A percentile compares a stretch with the other conserved stretches of the same genome.
These are phyloP conservation scores for Pseudobourletiella spinata DNA, from an alignment of 1,140 invertebrate genomes.

Conservation along the genomic window DNA sequence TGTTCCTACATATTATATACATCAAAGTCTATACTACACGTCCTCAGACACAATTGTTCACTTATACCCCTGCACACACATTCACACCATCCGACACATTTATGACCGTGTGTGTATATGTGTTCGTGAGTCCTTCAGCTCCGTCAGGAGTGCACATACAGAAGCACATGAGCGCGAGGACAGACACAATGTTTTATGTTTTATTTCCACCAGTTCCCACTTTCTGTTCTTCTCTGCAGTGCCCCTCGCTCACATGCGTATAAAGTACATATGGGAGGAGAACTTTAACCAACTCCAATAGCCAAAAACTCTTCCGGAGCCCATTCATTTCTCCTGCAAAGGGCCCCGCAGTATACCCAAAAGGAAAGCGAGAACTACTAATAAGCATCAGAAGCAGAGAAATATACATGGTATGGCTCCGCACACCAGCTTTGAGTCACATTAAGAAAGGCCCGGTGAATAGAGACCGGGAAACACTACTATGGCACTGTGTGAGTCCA, in stretches of 20 bases:
- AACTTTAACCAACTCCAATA: neutral
- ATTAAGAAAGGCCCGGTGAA: no score
- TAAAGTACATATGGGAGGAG: no score
- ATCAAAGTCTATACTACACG: no score
- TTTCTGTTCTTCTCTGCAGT: no score
- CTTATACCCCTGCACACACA: neutral
- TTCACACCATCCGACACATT: neutral
- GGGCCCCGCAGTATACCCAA: neutral
- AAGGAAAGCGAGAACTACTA: neutral
- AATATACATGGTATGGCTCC: neutral
- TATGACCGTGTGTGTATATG: no score
- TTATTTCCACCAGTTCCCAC: neutral
- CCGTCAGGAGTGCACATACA: no score
- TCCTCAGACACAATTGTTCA: neutral
- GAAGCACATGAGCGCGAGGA: neutral
- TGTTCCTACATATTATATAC: neutral
- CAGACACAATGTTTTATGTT: neutral
- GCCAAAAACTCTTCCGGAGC: constrained; percentile 11
- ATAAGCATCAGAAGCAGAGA: neutral
- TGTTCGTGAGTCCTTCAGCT: no score
- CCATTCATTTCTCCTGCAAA: constrained; percentile 4
- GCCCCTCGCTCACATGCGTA: no score
- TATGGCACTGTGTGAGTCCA: no score
- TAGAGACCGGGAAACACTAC: no score
- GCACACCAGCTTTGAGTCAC: no score